Base-by-base conservation (phyloP, 2,797 vertebrate genomes). In the Botia kubotai region DNA sequence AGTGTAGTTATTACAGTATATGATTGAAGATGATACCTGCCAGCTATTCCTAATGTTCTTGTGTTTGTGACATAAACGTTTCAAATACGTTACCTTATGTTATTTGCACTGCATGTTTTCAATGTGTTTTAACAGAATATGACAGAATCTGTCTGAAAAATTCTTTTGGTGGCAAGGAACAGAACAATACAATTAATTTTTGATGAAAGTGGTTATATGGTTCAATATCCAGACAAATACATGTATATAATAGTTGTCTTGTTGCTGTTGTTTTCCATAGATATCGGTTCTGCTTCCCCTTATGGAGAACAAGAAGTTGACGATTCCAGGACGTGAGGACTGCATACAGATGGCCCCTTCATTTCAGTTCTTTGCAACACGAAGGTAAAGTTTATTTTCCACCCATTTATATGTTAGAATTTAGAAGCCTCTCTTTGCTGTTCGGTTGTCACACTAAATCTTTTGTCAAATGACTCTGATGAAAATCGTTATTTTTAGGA, bases 301-400 rank as follows among this genome's bases (percentile, higher is more conserved):
- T 77, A 92, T 99, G 96, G 98, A 99, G 90, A 98, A 97, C 86
- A 95, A 92, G 82, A 96, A 96, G 79, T 88, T 99, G 84, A 89
- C 96, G 84, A 96, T 99, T 92, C 96, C 98, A 79, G 98, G 98
- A 26, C 91, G 93, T 46, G 96, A 96, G 43, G 97, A 99, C 72
- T 97, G 94, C 83, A 93, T 99, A 19, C 96, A 97, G 87, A 95
- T 96, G 23, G 93, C 95, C 0, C 93, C 97, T 4, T 96, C 96
- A 60, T 99, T 99, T 90, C 98, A 99, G 48, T 97, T 99, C 86
- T 98, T 99, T 92, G 98, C 97, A 43, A 98, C 98, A 7, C 95
- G 98, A 88, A 95, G 98, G 98, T 98, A 90, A 82, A 29, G 16
- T 29, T 8, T 62, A 10, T 66, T 11, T 16, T 36, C 26, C 33